Evolutionary conservation across 2,797 vertebrate species (phyloP), one percentile per base, ranked within the genome.

Genomic region (Gorsachius magnificus): DNA sequence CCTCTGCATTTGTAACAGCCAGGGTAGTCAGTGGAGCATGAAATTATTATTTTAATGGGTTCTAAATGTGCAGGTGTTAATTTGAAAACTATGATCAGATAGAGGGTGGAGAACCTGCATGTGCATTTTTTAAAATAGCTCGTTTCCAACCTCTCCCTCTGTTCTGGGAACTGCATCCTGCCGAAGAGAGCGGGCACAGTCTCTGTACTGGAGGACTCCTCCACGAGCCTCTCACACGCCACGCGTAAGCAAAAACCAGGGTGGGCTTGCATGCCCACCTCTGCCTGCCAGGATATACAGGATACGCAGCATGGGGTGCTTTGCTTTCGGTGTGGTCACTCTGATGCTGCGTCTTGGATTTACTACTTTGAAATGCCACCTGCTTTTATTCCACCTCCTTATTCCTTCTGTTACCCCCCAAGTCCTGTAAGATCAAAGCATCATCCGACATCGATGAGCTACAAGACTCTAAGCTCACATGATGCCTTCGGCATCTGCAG

Each of bases 31-130:
- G 75, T 31, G 24, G 80, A 97, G 94, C 94, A 88, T 79, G 87
- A 97, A 96, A 96, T 97, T 93, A 96, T 97, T 96, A 85, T 97
- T 97, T 95, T 97, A 97, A 97, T 96, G 50, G 87, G 68, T 85
- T 96, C 87, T 77, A 91, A 97, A 94, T 8, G 89, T 50, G 66
- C 96, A 97, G 81, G 95, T 94, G 95, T 91, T 96, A 96, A 95
- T 84, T 89, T 83, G 91, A 95, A 97, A 96, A 80, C 36, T 36
- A 54, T 20, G 41, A 80, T 69, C 85, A 76, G 74, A 58, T 4
- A 76, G 53, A 95, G n/a, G 71, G 85, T 58, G 74, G 77, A 84
- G 66, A 94, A 91, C 58, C 63, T 75, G 80, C 83, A 90, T 91
- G 74, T 90, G 57, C 57, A 38, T 72, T 94, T 63, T 68, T 87